Conservation (phyloP, 2,113 vertebrate genomes). For the Alosa alosa region DNA sequence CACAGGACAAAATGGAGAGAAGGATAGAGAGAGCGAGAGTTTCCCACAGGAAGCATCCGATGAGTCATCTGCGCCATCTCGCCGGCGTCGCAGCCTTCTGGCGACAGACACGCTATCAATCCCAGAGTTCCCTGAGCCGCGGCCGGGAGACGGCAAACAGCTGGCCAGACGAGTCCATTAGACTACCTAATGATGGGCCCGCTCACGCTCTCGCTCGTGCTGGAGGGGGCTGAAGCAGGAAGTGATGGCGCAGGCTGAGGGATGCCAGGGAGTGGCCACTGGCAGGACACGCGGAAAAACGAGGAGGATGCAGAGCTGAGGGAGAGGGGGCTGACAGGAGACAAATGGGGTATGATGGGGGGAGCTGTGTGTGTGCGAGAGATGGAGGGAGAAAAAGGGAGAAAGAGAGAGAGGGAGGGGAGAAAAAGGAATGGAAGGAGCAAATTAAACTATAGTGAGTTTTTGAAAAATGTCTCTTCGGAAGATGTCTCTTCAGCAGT, state of each 20-base stretch:
- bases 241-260: background rate
- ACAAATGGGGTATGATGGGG: background rate
- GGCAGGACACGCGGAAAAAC: background rate
- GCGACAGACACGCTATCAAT: slow-evolving; percentile 23
- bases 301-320: background rate
- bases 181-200: slow-evolving; percentile 29
- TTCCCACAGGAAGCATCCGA: background rate
- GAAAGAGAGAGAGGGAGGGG: background rate
- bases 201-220: background rate
- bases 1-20: background rate
- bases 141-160: slow-evolving; percentile 25
- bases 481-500: no score
- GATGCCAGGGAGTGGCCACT: background rate
- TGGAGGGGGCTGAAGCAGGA: background rate
- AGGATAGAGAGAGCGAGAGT: background rate
- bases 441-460: no score
- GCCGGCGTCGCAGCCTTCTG: background rate
- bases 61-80: slow-evolving; percentile 12
- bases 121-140: slow-evolving; percentile 24
- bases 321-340: background rate
- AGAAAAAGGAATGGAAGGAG: background rate
- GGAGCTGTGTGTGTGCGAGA: background rate
- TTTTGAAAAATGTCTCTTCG: no score
- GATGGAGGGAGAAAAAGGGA: background rate
- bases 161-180: slow-evolving; percentile 30